A percentile compares a stretch with the other conserved stretches of the same genome.
Conservation (phyloP, 1,140 invertebrate species). For the Panagrolaimus sp. region DNA sequence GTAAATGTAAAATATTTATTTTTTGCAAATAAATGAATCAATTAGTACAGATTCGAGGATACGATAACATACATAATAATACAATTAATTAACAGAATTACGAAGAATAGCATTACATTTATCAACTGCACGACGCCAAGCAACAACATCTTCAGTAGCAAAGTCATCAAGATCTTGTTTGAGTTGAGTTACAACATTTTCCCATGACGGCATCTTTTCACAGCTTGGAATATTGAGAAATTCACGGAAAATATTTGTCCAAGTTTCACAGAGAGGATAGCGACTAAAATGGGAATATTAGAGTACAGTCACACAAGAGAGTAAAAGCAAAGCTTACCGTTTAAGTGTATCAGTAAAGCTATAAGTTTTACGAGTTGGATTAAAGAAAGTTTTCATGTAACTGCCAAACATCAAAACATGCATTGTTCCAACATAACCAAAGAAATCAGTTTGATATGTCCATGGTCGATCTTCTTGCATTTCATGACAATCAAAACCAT, state of each 20-base stretch:
- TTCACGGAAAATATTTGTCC: constrained; percentile 33
- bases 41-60: no score
- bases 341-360: neutral
- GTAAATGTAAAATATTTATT: no score
- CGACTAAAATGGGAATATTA: constrained; percentile 29
- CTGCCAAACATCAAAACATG: constrained; percentile 33
- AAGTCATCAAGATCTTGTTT: constrained; percentile 17
- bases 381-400: constrained; percentile 24
- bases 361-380: neutral
- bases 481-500: constrained; percentile 41
- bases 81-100: no score
- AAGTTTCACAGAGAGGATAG: constrained; percentile 23
- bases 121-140: constrained; percentile 27
- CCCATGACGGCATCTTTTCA: constrained; percentile 30
- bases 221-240: constrained; percentile 41
- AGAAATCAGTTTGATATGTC: constrained; percentile 44
- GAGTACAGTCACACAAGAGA: no score
- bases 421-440: constrained; percentile 34
- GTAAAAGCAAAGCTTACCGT: neutral
- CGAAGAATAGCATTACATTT: no score
- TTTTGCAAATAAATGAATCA: no score
- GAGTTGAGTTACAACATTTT: constrained; percentile 1
- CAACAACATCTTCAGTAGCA: constrained; percentile 15
- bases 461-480: constrained; percentile 35
- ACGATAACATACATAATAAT: no score